Percentiles rank a stretch among this genome's conserved stretches.
phyloP scores from a whole-genome alignment of 2,113 vertebrate genomes.

The Pogona vitticeps region DNA sequence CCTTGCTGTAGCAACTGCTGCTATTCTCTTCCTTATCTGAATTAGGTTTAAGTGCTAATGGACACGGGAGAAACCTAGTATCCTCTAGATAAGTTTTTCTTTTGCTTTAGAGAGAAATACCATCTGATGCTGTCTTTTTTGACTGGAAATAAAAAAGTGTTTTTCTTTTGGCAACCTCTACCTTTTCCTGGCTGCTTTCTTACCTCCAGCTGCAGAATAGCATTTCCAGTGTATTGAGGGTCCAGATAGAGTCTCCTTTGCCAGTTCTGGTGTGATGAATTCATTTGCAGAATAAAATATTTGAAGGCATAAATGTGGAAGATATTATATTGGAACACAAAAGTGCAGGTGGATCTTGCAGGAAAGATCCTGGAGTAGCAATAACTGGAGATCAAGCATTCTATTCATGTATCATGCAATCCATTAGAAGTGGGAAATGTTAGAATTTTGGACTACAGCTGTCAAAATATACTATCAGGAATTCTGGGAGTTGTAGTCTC shows the following conservation, averaged over 20 bases:
- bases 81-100: background rate
- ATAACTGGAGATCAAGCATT: too few species aligned
- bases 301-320: background rate
- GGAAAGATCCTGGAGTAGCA: background rate
- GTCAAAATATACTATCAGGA: too few species aligned
- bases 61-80: background rate
- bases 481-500: too few species aligned
- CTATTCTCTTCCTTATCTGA: background rate
- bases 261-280: background rate
- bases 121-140: background rate
- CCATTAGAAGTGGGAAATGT: too few species aligned
- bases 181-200: background rate
- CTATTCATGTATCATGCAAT: background rate
- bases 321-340: background rate
- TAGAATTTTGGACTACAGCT: too few species aligned
- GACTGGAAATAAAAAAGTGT: background rate
- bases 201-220: background rate
- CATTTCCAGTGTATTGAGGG: background rate
- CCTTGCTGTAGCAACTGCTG: background rate
- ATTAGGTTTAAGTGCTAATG: background rate
- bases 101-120: background rate
- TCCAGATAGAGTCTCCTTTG: background rate
- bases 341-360: background rate
- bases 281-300: background rate
- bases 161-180: background rate